These are phyloP conservation scores for Dicerorhinus sumatrensis DNA, from an alignment of 2,113 vertebrate genomes.

Conservation along the genomic window DNA sequence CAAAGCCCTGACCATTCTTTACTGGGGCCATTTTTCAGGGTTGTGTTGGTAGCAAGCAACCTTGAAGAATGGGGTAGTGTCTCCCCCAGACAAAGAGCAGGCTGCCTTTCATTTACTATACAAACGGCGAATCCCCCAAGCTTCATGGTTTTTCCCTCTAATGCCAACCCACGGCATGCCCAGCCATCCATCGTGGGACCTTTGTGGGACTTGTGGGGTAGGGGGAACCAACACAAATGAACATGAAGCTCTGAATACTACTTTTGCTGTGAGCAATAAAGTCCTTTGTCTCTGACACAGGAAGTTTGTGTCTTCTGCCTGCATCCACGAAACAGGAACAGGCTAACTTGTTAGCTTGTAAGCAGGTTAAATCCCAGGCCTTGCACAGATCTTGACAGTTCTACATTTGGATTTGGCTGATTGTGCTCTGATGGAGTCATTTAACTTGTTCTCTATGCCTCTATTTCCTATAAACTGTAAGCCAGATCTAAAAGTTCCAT, in stretches of 20 bases:
- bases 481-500: not conserved
- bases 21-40: not conserved
- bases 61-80: not conserved
- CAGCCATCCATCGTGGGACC: not conserved
- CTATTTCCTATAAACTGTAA: not conserved
- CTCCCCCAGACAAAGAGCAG: not conserved
- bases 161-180: not conserved
- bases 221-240: not conserved
- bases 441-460: not conserved
- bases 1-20: not conserved
- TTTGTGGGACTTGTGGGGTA: not conserved
- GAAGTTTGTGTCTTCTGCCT: not conserved
- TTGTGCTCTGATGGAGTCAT: not conserved
- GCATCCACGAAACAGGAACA: not conserved
- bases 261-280: not conserved
- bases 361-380: not conserved
- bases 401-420: not conserved
- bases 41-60: not conserved
- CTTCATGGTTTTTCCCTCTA: not conserved
- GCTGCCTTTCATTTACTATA: not conserved
- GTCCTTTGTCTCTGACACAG: not conserved
- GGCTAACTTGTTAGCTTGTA: not conserved
- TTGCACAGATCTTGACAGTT: not conserved
- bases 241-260: not conserved
- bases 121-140: not conserved